phyloP scores from a whole-genome alignment of 2,888 invertebrate species.

The Leucania comma region DNA sequence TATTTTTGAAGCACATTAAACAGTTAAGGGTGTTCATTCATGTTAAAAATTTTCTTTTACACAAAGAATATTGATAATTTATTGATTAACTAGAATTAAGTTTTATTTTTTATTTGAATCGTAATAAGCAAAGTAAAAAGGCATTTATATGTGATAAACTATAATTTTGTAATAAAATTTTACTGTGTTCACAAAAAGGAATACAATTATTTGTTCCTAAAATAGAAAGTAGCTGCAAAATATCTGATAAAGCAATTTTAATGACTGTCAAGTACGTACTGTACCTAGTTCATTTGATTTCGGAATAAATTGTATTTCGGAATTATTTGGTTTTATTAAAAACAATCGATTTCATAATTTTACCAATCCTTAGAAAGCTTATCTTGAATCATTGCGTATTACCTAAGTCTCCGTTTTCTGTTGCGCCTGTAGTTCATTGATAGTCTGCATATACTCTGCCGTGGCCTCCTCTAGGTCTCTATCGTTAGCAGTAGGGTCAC shows the following conservation, averaged over 20 bases:
- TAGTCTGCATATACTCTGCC: slow-evolving; percentile 80
- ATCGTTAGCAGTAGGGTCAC: slow-evolving; percentile 76
- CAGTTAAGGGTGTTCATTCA: neutral
- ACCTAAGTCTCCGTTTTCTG: slow-evolving; percentile 66
- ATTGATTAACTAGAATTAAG: slow-evolving; percentile 19
- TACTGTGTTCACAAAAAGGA: slow-evolving; percentile 2
- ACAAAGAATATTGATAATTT: slow-evolving; percentile 4
- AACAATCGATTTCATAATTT: neutral
- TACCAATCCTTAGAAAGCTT: neutral
- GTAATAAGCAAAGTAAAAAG: slow-evolving; percentile 6
- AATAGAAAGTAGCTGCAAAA: slow-evolving; percentile 19
- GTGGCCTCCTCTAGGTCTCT: slow-evolving; percentile 84
- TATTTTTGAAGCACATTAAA: slow-evolving; percentile 33
- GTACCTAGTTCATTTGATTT: slow-evolving; percentile 6
- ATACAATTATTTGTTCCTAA: slow-evolving; percentile 11
- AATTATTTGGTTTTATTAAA: slow-evolving; percentile 14
- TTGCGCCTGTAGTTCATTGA: slow-evolving; percentile 78
- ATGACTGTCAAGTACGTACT: slow-evolving; percentile 19
- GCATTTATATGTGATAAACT: slow-evolving; percentile 28
- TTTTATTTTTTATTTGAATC: slow-evolving; percentile 8
- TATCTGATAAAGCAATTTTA: slow-evolving; percentile 18
- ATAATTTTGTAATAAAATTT: slow-evolving; percentile 16
- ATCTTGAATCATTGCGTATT: neutral
- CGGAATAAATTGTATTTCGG: slow-evolving; percentile 36
- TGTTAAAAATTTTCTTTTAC: neutral